Percentiles rank a stretch among this genome's conserved stretches.
Evolutionary conservation across 2,888 invertebrate species (phyloP).

Genomic region (Pyralis farinalis): DNA sequence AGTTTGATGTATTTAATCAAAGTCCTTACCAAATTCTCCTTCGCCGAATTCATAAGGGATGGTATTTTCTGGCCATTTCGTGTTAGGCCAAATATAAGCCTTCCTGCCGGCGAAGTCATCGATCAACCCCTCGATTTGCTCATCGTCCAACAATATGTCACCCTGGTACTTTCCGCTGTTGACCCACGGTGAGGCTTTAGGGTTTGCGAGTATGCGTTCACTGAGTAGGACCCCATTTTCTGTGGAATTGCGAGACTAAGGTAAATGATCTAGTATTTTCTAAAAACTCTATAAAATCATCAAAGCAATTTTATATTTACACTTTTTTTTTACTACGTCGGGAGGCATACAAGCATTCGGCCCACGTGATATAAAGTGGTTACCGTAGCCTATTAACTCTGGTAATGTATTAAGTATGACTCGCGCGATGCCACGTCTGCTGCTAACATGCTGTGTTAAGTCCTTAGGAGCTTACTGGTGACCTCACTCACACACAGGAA

Average conservation of each 20-base stretch:
- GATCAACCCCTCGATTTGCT: conserved; percentile 34
- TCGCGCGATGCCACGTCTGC: too few species aligned
- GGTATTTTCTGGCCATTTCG: background rate
- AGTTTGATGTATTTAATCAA: background rate
- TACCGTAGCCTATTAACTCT: too few species aligned
- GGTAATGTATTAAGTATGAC: too few species aligned
- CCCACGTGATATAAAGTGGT: too few species aligned
- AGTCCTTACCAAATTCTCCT: background rate
- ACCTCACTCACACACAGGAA: too few species aligned
- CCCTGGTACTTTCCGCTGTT: conserved; percentile 53
- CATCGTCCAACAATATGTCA: conserved; percentile 45
- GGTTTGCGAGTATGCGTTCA: conserved; percentile 26
- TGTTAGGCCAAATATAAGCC: background rate
- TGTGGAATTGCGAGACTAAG: background rate
- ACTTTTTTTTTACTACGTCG: too few species aligned
- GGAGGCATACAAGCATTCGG: too few species aligned
- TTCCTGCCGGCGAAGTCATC: conserved; percentile 29
- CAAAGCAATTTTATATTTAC: too few species aligned
- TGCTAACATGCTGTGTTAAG: too few species aligned
- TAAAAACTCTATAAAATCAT: too few species aligned
- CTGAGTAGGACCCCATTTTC: conserved; percentile 26
- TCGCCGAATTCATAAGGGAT: background rate
- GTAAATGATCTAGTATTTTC: too few species aligned
- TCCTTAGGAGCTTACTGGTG: too few species aligned
- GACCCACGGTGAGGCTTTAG: conserved; percentile 34